Base-by-base conservation (phyloP, 2,113 vertebrate species). In the Saccopteryx bilineata region DNA sequence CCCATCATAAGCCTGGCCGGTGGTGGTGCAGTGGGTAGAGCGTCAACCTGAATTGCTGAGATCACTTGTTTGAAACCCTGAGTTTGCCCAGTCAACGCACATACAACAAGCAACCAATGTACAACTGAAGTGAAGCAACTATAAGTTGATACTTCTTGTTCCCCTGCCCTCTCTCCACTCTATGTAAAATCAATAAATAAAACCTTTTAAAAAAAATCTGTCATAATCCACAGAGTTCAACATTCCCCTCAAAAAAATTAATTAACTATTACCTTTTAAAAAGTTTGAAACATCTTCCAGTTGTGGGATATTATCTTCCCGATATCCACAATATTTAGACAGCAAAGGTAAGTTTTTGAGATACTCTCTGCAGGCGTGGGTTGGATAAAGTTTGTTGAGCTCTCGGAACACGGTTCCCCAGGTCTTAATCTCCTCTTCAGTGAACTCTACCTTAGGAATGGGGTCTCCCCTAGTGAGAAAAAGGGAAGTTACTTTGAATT, bases 231-330 rank as follows among this genome's bases (percentile, higher is more conserved):
- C 23, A 50, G 69, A 96, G 5, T 24, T 91, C 39, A 87, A 19
- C 39, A 76, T 60, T 75, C 48, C 10, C n/a, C 58, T 74, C 23
- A 78, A 4, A 80, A 81, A 66, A 79, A 82, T 80, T 71, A 85
- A 66, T 1, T 15, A 83, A 54, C 7, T 0, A 0, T 94, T 96
- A 99, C 99, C 99, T 98, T 98, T 99, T 92, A 99, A 98, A 97
- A 99, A 99, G 85, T 98, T 98, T 1, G 99, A 99, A 28, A 99
- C 99, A 71, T 99, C 99, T 97, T 99, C 99, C 97, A 99, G 96
- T 97, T 99, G 99, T 24, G 99, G 99, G 19, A 99, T 99, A 90
- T 99, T 99, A 98, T 99, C 99, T 96, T 99, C 99, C 71, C 98
- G 98, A 97, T 99, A 99, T 28, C 99, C 99, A 97, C 99, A 99